Conservation (phyloP, 2,113 vertebrate species). For the Brevimyrus niger region DNA sequence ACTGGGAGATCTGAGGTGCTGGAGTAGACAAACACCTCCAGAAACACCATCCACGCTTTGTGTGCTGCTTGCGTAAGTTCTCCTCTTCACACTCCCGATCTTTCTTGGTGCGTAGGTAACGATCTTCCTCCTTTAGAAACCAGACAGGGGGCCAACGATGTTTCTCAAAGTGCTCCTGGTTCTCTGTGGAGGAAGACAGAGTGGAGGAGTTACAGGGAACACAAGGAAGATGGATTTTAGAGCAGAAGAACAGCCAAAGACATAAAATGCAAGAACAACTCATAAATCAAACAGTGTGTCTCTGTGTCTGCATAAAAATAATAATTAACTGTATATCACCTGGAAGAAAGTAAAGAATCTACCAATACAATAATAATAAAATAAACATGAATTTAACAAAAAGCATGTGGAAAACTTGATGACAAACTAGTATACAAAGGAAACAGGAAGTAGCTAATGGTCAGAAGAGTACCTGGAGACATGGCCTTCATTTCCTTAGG, state of each 20-base stretch:
- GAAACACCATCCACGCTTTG: slow-evolving; percentile 79
- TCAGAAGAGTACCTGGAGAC: slow-evolving; percentile 64
- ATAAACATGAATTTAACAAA: not conserved
- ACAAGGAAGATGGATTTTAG: not conserved
- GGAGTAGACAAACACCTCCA: slow-evolving; percentile 69
- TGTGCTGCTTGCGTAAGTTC: slow-evolving; percentile 75
- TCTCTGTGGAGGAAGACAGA: slow-evolving; percentile 50
- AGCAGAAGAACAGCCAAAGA: not conserved
- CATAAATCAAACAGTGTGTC: not conserved
- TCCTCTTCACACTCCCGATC: slow-evolving; percentile 75
- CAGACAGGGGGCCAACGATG: slow-evolving; percentile 82
- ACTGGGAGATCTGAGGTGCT: slow-evolving; percentile 60
- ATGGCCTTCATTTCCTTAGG: slow-evolving; percentile 83
- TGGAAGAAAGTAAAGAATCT: not conserved
- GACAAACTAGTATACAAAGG: not conserved
- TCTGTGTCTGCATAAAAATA: not conserved
- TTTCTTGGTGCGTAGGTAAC: slow-evolving; percentile 74
- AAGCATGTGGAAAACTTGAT: not conserved
- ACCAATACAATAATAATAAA: not conserved
- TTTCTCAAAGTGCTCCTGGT: slow-evolving; percentile 76
- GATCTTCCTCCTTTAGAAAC: slow-evolving; percentile 85
- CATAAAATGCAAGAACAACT: not conserved
- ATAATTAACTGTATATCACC: not conserved
- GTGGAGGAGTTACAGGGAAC: not conserved
- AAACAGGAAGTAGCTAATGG: not conserved